phyloP scores from a whole-genome alignment of 2,797 vertebrate species.

The Syngnathus acus region DNA sequence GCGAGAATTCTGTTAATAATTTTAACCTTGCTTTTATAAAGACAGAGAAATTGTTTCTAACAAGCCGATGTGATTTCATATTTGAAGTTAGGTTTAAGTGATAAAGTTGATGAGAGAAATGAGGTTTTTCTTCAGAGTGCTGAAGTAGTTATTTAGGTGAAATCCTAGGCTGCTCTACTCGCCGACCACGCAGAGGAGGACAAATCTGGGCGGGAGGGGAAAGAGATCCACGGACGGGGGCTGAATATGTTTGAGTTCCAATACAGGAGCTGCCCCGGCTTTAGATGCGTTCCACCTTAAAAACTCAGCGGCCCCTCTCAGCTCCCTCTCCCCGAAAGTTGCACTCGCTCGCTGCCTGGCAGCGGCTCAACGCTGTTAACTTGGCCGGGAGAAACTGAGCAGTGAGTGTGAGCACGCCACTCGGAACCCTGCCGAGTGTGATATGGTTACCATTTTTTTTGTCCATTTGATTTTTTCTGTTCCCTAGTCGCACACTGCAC shows the following conservation, averaged over 20 bases:
- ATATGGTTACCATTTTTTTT: constrained; percentile 7
- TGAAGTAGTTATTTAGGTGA: background rate
- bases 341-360: constrained; percentile 30
- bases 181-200: background rate
- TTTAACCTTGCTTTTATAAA: background rate
- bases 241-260: constrained; percentile 5
- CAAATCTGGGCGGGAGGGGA: constrained; percentile 14
- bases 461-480: constrained; percentile 27
- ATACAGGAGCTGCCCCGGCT: background rate
- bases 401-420: background rate
- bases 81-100: background rate
- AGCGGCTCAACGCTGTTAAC: constrained; percentile 46
- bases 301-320: constrained; percentile 49
- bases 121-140: background rate
- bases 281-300: constrained; percentile 57
- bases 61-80: too few relatives aligned
- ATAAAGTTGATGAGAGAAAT: background rate
- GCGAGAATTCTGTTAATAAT: too few relatives aligned
- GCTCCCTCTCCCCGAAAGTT: constrained; percentile 39
- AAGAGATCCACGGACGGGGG: constrained; percentile 27
- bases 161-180: background rate
- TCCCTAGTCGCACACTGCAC: background rate
- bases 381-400: constrained; percentile 37
- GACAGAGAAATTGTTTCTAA: background rate
- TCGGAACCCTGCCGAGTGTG: too few relatives aligned